Evolutionary conservation across 1,140 invertebrate genomes (phyloP).

Genomic region (Zaprionus nigranus): DNA sequence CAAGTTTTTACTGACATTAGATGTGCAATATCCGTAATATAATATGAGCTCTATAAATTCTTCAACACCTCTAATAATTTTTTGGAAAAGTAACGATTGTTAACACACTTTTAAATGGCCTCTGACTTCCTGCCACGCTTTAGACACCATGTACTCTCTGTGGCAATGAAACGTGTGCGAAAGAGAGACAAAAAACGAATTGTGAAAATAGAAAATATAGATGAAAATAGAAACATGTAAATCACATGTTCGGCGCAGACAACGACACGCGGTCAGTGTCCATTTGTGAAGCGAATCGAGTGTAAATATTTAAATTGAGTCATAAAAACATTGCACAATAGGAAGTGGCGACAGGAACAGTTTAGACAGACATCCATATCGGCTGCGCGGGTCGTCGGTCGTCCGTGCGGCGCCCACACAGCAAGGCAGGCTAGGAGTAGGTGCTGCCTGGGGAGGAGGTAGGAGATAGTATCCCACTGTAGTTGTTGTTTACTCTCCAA

Average conservation of each 20-base stretch:
- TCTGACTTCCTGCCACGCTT: slow-evolving; percentile 64
- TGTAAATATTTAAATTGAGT: slow-evolving; percentile 75
- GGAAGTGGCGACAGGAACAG: slow-evolving; percentile 52
- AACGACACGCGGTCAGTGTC: slow-evolving; percentile 26
- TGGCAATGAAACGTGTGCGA: slow-evolving; percentile 65
- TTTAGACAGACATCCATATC: slow-evolving; percentile 60
- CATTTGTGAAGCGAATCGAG: slow-evolving; percentile 40
- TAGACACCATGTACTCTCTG: slow-evolving; percentile 20
- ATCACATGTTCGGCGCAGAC: slow-evolving; percentile 46
- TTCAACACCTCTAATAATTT: neutral
- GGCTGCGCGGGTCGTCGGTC: slow-evolving; percentile 24
- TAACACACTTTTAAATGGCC: slow-evolving; percentile 57
- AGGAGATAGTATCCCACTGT: neutral
- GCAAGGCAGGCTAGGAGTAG: neutral
- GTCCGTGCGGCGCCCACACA: slow-evolving; percentile 44
- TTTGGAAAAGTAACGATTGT: slow-evolving; percentile 12
- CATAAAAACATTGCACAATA: slow-evolving; percentile 68
- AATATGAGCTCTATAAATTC: neutral
- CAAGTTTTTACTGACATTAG: no score
- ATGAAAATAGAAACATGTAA: slow-evolving; percentile 58
- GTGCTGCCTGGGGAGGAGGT: neutral
- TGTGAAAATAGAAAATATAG: neutral
- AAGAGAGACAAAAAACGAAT: slow-evolving; percentile 3
- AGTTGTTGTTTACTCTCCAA: slow-evolving; percentile 10
- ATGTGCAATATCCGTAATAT: neutral